These are phyloP conservation scores for Thymelicus lineola DNA, from an alignment of 2,888 invertebrate species.

Conservation along the genomic window DNA sequence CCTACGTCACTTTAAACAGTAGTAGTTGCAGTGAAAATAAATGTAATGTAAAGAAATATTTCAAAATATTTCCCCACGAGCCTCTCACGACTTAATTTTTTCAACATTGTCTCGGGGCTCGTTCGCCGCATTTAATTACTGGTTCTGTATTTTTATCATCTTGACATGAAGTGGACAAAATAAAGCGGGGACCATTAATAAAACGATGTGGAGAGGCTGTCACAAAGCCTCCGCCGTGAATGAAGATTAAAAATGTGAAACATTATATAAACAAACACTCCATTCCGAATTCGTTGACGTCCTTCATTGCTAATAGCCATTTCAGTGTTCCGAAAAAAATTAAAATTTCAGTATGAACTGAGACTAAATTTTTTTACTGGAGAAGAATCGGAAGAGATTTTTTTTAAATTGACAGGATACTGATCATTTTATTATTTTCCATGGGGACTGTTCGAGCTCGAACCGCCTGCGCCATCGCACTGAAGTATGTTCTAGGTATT, in stretches of 20 bases:
- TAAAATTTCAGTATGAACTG: too few species aligned
- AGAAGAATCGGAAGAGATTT: too few species aligned
- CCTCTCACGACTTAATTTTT: slow-evolving; percentile 28
- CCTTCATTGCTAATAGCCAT: too few species aligned
- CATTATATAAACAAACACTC: too few species aligned
- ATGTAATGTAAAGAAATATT: slow-evolving; percentile 27
- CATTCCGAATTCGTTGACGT: too few species aligned
- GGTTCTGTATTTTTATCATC: slow-evolving; percentile 31
- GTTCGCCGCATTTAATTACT: slow-evolving; percentile 36
- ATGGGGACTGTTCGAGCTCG: too few species aligned
- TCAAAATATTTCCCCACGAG: slow-evolving; percentile 22
- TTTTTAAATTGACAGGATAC: too few species aligned
- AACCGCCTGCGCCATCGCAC: too few species aligned
- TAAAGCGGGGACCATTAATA: slow-evolving; percentile 24
- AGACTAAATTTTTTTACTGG: too few species aligned
- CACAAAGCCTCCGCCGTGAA: not conserved
- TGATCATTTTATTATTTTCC: too few species aligned
- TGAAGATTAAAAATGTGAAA: not conserved
- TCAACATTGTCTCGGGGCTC: slow-evolving; percentile 26
- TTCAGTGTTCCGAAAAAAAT: too few species aligned
- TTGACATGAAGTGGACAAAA: slow-evolving; percentile 25
- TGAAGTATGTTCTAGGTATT: too few species aligned
- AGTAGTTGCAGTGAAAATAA: slow-evolving; percentile 27
- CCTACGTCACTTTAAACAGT: not conserved
- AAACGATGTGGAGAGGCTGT: slow-evolving; percentile 13